phyloP scores from a whole-genome alignment of 2,888 invertebrate species.

The Pseudeuparius sepicola region DNA sequence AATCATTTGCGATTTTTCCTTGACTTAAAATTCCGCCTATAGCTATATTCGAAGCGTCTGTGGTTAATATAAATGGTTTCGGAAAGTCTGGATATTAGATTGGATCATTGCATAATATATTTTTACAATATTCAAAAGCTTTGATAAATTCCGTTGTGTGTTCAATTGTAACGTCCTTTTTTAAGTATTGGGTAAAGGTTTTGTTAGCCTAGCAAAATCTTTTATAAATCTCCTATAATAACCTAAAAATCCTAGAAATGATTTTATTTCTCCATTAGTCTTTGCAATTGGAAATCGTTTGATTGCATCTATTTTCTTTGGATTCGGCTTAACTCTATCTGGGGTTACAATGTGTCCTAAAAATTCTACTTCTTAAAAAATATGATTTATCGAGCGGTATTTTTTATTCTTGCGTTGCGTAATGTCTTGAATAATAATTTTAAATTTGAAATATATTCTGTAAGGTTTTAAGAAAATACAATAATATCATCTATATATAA shows the following conservation, averaged over 20 bases:
- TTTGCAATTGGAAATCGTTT: slow-evolving; percentile 20
- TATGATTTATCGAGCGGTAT: slow-evolving; percentile 21
- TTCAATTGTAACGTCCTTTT: too few relatives aligned
- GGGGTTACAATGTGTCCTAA: slow-evolving; percentile 22
- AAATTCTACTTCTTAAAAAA: slow-evolving; percentile 18
- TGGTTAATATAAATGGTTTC: too few relatives aligned
- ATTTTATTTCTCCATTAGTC: slow-evolving; percentile 22
- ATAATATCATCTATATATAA: slow-evolving; percentile 24
- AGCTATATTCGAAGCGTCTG: too few relatives aligned
- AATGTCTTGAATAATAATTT: slow-evolving; percentile 20
- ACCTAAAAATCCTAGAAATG: slow-evolving; percentile 21
- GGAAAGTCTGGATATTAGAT: too few relatives aligned
- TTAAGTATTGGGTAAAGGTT: too few relatives aligned
- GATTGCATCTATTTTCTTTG: slow-evolving; percentile 18
- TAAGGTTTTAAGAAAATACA: slow-evolving; percentile 20
- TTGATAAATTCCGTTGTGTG: too few relatives aligned
- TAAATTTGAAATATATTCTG: slow-evolving; percentile 20
- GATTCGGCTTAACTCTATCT: slow-evolving; percentile 22
- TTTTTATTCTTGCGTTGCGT: slow-evolving; percentile 19
- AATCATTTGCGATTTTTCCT: too few relatives aligned
- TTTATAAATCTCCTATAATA: slow-evolving; percentile 21
- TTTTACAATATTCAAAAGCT: too few relatives aligned
- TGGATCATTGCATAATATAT: too few relatives aligned
- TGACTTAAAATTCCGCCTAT: too few relatives aligned
- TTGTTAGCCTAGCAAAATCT: slow-evolving; percentile 19